Evolutionary conservation across 2,888 invertebrate species (phyloP), one percentile per base, ranked within the genome.

Genomic region (Apodemia zela): DNA sequence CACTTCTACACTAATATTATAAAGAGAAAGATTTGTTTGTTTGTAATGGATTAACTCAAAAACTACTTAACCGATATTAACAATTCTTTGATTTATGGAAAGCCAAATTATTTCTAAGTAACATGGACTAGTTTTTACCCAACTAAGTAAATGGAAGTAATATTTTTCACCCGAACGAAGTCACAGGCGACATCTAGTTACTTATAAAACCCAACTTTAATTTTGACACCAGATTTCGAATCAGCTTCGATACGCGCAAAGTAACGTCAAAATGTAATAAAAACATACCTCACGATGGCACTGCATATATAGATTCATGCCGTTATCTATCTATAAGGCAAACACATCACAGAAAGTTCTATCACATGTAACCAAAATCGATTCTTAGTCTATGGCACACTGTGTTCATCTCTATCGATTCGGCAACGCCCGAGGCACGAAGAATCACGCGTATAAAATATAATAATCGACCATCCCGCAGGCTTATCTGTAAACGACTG

Each of bases 401-500:
- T 64, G 65, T 63, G 81, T 73, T 79, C 87, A 87, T 87, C 77
- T 76, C 84, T 80, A 89, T 88, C 85, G 88, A 87, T 85, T 79
- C 79, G 78, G 74, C 68, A 73, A 67, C 81, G 86, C 89, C 89
- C 78, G 78, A 73, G 87, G 89, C 84, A 75, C 71, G 45, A 17
- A 84, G 82, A 83, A 83, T 87, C 89, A 84, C 86, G 82, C 84
- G 84, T 85, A 82, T 75, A 75, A 69, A 84, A 87, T 83, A 84
- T 89, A 89, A 89, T 89, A 89, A 84, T 84, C 89, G 89, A 87
- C 91, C 90, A 90, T 91, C 90, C 91, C 87, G 84, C 80, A 81
- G 91, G 90, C 89, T 90, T 91, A 91, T 91, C 91, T 83, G 86
- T 84, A 90, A 87, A 91, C 90, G 90, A 91, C 91, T 91, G 90